Conservation (phyloP, 2,888 invertebrate genomes). For the Blomia tropicalis region DNA sequence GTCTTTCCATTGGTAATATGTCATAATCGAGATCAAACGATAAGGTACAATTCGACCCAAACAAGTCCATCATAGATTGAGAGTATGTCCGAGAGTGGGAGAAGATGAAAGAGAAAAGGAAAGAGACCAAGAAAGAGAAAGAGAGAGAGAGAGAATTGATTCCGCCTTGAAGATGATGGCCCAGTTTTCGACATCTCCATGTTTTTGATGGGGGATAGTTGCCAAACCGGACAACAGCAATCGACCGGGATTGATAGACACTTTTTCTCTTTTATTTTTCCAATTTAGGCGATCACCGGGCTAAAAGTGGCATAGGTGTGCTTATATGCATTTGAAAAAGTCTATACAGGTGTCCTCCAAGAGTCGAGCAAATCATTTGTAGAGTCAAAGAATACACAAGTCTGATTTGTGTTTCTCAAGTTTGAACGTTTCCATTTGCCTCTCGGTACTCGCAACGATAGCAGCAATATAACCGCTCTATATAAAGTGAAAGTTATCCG, state of each 20-base stretch:
- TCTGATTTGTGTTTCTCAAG: no score
- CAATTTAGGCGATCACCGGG: background rate
- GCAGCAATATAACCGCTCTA: background rate
- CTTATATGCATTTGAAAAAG: background rate
- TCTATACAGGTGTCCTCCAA: background rate
- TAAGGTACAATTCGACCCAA: no score
- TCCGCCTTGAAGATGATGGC: conserved; percentile 11
- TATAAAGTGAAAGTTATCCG: conserved; percentile 12
- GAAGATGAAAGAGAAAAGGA: no score
- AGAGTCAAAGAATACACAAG: no score
- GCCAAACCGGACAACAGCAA: conserved; percentile 1
- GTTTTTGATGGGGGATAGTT: background rate
- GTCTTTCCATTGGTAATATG: no score
- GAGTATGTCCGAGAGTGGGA: no score
- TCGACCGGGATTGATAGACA: background rate
- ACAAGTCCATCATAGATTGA: no score
- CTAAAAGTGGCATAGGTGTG: conserved; percentile 10
- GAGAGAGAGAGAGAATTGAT: conserved; percentile 5
- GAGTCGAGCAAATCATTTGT: background rate
- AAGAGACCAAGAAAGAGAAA: no score
- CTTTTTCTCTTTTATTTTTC: background rate
- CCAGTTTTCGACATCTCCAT: conserved; percentile 7
- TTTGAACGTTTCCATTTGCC: background rate
- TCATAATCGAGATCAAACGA: no score
- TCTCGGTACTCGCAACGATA: background rate